phyloP scores from a whole-genome alignment of 2,888 invertebrate genomes.

The Sylvicola cinctus region DNA sequence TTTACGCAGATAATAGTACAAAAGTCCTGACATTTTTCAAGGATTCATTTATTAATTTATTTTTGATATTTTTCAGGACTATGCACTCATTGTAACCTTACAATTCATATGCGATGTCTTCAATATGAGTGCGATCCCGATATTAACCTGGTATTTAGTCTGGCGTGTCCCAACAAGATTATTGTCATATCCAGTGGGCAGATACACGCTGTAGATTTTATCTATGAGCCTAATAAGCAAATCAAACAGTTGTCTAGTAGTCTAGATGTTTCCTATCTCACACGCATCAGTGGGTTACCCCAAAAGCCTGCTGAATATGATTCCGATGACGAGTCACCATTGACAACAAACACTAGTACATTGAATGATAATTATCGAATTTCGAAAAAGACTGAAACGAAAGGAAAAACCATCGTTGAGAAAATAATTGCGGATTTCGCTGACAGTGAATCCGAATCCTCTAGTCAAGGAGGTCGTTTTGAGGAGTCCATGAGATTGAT shows the following conservation, averaged over 20 bases:
- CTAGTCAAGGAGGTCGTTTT: too few relatives aligned
- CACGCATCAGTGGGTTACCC: too few relatives aligned
- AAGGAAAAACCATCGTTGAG: conserved; percentile 34
- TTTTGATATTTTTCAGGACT: too few relatives aligned
- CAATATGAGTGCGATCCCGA: conserved; percentile 68
- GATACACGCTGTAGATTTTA: conserved; percentile 53
- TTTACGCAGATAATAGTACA: too few relatives aligned
- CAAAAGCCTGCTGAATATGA: too few relatives aligned
- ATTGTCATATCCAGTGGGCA: conserved; percentile 71
- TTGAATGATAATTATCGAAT: too few relatives aligned
- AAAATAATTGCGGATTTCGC: conserved; percentile 41
- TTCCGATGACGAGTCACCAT: too few relatives aligned
- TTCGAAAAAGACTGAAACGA: too few relatives aligned
- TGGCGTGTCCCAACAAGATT: conserved; percentile 50
- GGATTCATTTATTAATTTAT: too few relatives aligned
- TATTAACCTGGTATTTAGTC: conserved; percentile 46
- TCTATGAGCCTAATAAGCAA: conserved; percentile 29
- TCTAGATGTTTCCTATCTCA: conserved; percentile 3
- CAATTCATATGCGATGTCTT: conserved; percentile 80
- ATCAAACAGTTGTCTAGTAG: conserved; percentile 2
- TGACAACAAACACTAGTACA: too few relatives aligned
- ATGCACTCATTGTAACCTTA: conserved; percentile 76
- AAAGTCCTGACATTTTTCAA: too few relatives aligned
- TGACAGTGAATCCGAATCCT: conserved; percentile 37
- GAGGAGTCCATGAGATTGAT: too few relatives aligned